phyloP scores from a whole-genome alignment of 2,888 invertebrate genomes.

The Spodoptera littoralis region DNA sequence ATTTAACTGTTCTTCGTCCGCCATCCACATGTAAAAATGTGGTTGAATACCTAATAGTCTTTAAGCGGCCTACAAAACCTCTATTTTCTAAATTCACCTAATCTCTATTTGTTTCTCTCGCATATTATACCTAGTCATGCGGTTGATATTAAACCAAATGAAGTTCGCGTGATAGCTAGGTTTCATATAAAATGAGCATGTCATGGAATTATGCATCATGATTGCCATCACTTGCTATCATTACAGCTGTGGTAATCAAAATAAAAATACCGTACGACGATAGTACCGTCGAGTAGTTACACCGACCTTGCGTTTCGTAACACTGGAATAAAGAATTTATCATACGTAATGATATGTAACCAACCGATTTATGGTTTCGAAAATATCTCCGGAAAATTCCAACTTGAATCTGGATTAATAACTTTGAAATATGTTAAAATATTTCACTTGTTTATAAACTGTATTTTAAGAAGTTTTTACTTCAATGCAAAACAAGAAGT shows the following conservation, averaged over 20 bases:
- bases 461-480: too few relatives aligned
- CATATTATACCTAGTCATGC: conserved; percentile 37
- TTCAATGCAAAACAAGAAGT: too few relatives aligned
- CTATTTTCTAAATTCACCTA: conserved; percentile 22
- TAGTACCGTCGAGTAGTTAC: conserved; percentile 2
- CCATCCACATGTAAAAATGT: too few relatives aligned
- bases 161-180: conserved; percentile 23
- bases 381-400: conserved; percentile 5
- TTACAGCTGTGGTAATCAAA: conserved; percentile 26
- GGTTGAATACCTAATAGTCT: too few relatives aligned
- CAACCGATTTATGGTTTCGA: not conserved
- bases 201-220: conserved; percentile 24
- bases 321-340: conserved; percentile 20
- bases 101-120: conserved; percentile 9
- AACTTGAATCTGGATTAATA: too few relatives aligned
- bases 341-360: conserved; percentile 3
- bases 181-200: conserved; percentile 14
- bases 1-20: too few relatives aligned
- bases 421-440: too few relatives aligned
- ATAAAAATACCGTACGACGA: conserved; percentile 9
- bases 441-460: too few relatives aligned
- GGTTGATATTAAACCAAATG: conserved; percentile 32
- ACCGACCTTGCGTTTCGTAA: conserved; percentile 37
- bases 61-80: not conserved
- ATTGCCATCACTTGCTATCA: conserved; percentile 24